Base-by-base conservation (phyloP, 2,888 invertebrate genomes). In the Thalpophila matura region DNA sequence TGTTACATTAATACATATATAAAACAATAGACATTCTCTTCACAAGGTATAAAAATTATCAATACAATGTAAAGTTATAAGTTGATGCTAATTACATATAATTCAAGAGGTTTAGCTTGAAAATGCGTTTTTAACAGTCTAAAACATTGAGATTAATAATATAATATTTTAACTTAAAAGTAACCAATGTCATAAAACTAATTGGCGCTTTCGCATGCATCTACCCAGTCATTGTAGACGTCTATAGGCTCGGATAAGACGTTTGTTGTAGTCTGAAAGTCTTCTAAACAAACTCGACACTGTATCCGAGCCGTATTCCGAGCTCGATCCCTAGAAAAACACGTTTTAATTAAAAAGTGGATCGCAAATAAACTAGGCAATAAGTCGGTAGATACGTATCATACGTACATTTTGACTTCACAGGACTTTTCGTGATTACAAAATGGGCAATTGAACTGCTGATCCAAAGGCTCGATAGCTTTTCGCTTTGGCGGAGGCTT, bases 151-250 rank as follows among this genome's bases (percentile, higher is more conserved):
- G 71, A 74, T 71, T 57, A 40, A 40, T 20, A 49, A 16, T 68
- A 68, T 76, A 79, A 68, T 76, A 79, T 69, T 74, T 67, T 70
- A 74, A 72, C 60, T 67, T 74, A 76, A 45, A 50, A 68, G 46
- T 59, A 73, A 65, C 40, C 56, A 62, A 50, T 64, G 40, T 29
- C 37, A 29, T 85, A 83, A 69, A 77, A 76, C 82, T 92, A 94
- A 81, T 91, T 99, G 57, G 99, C 99, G 82, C 96, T 96, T 96
- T 99, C 99, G 94, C 99, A 99, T 0, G 99, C 99, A 95, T 99
- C 99, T 65, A 99, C 99, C 99, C 99, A 99, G 90, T 99, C 99
- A 92, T 99, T 99, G 90, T 99, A 99, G 14, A 99, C 99, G 95
- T 99, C 99, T 77, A 99, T 97, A 5, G 99, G 98, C 91, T 99